phyloP scores from a whole-genome alignment of 2,888 invertebrate genomes.

The Drosophila crucigera region DNA sequence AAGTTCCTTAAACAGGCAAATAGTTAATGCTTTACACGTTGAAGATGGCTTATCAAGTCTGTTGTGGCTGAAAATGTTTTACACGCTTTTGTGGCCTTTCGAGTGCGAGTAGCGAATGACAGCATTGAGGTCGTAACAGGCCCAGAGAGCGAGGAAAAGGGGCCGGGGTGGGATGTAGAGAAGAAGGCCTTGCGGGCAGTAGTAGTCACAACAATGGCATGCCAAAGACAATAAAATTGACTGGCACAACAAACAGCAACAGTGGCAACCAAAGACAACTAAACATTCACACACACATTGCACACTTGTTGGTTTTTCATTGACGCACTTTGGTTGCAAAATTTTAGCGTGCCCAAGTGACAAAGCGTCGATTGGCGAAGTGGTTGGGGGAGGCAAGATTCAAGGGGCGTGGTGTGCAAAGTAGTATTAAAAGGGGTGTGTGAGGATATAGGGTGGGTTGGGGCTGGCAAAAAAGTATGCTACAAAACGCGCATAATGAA shows the following conservation, averaged over 20 bases:
- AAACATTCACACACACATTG: constrained; percentile 32
- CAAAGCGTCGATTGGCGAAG: constrained; percentile 16
- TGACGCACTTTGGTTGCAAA: constrained; percentile 63
- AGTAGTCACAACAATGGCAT: constrained; percentile 54
- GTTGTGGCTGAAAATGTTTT: constrained; percentile 25
- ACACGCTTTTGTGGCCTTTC: constrained; percentile 16
- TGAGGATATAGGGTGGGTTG: neutral
- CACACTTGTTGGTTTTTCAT: constrained; percentile 70
- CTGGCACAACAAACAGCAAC: constrained; percentile 56
- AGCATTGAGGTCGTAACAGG: constrained; percentile 22
- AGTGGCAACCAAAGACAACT: constrained; percentile 46
- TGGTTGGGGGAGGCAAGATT: neutral
- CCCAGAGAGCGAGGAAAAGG: neutral
- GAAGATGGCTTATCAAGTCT: constrained; percentile 13
- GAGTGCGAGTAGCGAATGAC: constrained; percentile 2
- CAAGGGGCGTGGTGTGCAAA: constrained; percentile 11
- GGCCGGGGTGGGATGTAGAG: no score
- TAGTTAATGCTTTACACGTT: neutral
- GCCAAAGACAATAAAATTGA: constrained; percentile 68
- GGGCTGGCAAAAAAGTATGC: constrained; percentile 62
- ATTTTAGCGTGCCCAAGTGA: constrained; percentile 62
- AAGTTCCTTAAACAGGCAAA: neutral
- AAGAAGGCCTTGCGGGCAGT: constrained; percentile 27
- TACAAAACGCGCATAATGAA: constrained; percentile 74
- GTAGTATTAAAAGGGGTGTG: constrained; percentile 2